Evolutionary conservation across 2,888 invertebrate genomes (phyloP).

Genomic region (Timandra comae): DNA sequence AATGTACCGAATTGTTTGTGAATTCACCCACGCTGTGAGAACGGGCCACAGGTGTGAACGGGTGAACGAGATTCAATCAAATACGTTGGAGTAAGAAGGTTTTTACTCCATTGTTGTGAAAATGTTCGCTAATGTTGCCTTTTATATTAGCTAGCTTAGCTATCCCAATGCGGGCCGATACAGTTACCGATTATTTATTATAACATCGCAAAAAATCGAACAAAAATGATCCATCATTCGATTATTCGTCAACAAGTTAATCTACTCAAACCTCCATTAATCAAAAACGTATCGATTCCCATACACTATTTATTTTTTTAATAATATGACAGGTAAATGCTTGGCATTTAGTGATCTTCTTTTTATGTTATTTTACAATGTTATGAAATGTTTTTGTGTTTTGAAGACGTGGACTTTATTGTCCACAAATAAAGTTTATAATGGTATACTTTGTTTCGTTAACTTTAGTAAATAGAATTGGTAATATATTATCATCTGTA

Average conservation of each 20-base stretch:
- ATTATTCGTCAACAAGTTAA: slow-evolving; percentile 57
- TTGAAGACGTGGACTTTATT: slow-evolving; percentile 8
- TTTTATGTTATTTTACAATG: slow-evolving; percentile 37
- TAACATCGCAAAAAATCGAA: slow-evolving; percentile 28
- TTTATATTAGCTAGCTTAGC: slow-evolving; percentile 23
- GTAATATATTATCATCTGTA: slow-evolving; percentile 58
- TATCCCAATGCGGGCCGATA: slow-evolving; percentile 43
- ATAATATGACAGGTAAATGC: slow-evolving; percentile 74
- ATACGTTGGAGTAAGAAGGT: too few species aligned
- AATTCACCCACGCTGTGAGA: slow-evolving; percentile 34
- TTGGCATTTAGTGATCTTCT: slow-evolving; percentile 67
- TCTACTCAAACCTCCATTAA: slow-evolving; percentile 63
- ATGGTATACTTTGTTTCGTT: slow-evolving; percentile 10
- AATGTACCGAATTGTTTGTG: slow-evolving; percentile 43
- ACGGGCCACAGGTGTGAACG: slow-evolving; percentile 59
- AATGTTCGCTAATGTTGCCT: too few species aligned
- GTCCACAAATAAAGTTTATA: slow-evolving; percentile 13
- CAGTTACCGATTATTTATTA: slow-evolving; percentile 28
- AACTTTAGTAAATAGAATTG: slow-evolving; percentile 16
- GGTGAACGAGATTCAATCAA: slow-evolving; percentile 46
- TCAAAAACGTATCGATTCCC: slow-evolving; percentile 69
- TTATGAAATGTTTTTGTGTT: slow-evolving; percentile 5
- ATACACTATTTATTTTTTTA: slow-evolving; percentile 56
- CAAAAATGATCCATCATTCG: slow-evolving; percentile 37
- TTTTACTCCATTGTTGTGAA: too few species aligned